Evolutionary conservation across 2,888 invertebrate genomes (phyloP), one percentile per base, ranked within the genome.

Genomic region (Troides aeacus): DNA sequence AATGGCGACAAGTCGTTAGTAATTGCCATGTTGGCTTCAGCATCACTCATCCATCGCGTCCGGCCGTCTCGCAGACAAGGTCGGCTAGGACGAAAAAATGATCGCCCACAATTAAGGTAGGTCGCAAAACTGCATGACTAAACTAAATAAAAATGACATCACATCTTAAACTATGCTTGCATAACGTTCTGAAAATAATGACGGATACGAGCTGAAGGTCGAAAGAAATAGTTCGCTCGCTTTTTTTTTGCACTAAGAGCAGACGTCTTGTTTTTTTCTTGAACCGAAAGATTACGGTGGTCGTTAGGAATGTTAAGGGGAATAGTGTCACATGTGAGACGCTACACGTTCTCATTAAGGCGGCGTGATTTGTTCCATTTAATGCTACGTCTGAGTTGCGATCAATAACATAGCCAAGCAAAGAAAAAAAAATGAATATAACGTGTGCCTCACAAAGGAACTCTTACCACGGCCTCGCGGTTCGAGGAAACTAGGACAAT

Each of bases 401-500:
- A 72, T 71, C 68, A 72, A 71, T 71, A 62, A 46, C 62, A 58
- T 24, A 23, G 58, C 69, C 46, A 21, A 39, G 62, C 65, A 36
- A 30, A 30, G 65, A 64, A 57, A 62, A 70, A 69, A 62, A 70
- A 70, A 66, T 62, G 36, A 60, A 65, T 62, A 69, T 69, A 66
- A 66, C 58, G 68, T 64, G 63, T 71, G 71, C 66, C 62, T 64
- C 73, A 75, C 70, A 73, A 74, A 74, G 75, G 71, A 76, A 68
- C 72, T 73, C 78, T 74, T 82, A 82, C 83, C 82, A 78, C 77
- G 79, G 81, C 71, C 73, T 71, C 69, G 70, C 60, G 70, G 70
- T 83, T 82, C 84, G 75, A 67, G 71, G 84, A 83, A 80, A 72
- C 70, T 73, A 76, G 74, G 76, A 78, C 83, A 82, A 81, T 82